Base-by-base conservation (phyloP, 53 echinoderm and acorn worm species). In the Hippasteria phrygiana region DNA sequence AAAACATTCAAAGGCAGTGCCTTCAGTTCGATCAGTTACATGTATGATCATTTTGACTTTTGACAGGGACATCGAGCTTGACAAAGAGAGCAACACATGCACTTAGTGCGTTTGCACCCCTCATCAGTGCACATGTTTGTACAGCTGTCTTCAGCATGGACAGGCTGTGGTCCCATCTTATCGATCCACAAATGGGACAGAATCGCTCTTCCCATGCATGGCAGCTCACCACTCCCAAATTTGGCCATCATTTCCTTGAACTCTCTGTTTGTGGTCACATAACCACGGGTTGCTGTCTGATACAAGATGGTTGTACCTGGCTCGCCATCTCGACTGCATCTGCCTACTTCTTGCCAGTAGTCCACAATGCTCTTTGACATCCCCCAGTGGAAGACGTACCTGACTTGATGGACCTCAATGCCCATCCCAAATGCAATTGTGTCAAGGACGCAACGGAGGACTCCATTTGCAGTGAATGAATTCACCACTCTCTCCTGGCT, bases 391-490 rank as follows among this genome's bases (percentile, higher is more conserved):
- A 63, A 63, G 28, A 63, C 10, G 26, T 63, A 63, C 28, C 64
- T 26, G 64, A 63, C 64, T 27, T 63, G 2, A 4, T 26, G 64
- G 5, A 63, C 29, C 29, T 63, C 28, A 11, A 63, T 63, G 10
- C 64, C 64, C 64, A 63, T 63, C 22, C 64, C 64, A 63, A 63
- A 63, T 24, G 64, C 64, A 63, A 63, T 63, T 63, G 64, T 5
- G 27, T n/a, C 64, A 63, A 63, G 9, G 38, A 70, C 14, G 18
- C 71, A 70, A 1, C 71, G 71, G 16, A 70, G 71, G 12, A 10
- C n/a, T 36, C 71, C 71, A 38, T 70, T 37, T 5, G 71, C 14
- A 36, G 71, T 70, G 14, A 70, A 70, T 10, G 71, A 37, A 13
- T 70, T 17, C 0, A 70, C 71, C 3, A 70, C 71, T 13, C 71